A percentile compares a stretch with the other conserved stretches of the same genome.
Conservation (phyloP, 2,797 vertebrate genomes). For the Diglossa cyanea region DNA sequence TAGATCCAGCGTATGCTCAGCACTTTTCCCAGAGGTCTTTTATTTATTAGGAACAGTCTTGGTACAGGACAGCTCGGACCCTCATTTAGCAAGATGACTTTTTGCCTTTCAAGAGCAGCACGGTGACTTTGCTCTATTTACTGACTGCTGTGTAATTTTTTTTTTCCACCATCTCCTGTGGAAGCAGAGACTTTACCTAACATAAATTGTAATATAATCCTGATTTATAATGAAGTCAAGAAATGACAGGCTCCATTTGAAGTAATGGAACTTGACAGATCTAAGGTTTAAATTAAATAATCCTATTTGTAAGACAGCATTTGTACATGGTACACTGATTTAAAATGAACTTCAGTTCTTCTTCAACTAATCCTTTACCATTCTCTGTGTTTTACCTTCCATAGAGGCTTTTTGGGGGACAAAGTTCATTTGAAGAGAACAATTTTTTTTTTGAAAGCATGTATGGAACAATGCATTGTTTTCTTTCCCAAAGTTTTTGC, state of each 20-base stretch:
- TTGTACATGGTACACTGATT: slow-evolving; percentile 72
- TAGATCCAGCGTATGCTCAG: slow-evolving; percentile 90
- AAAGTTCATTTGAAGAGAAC: neutral
- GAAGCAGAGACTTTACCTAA: slow-evolving; percentile 71
- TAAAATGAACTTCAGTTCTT: slow-evolving; percentile 75
- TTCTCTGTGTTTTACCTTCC: slow-evolving; percentile 52
- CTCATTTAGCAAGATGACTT: slow-evolving; percentile 83
- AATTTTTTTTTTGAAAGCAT: neutral
- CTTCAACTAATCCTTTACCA: slow-evolving; percentile 5
- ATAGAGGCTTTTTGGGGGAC: neutral
- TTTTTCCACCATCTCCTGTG: slow-evolving; percentile 45
- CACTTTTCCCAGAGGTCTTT: slow-evolving; percentile 88
- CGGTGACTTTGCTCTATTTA: slow-evolving; percentile 80
- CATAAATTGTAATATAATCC: slow-evolving; percentile 74
- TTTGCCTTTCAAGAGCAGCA: slow-evolving; percentile 74
- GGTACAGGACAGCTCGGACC: slow-evolving; percentile 76
- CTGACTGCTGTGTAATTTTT: slow-evolving; percentile 75
- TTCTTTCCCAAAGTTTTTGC: neutral
- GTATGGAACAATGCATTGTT: neutral
- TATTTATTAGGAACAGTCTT: slow-evolving; percentile 85
- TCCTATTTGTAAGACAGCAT: slow-evolving; percentile 78
- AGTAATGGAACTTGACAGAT: slow-evolving; percentile 78
- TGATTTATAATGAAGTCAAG: slow-evolving; percentile 78
- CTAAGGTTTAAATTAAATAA: slow-evolving; percentile 82
- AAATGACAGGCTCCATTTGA: slow-evolving; percentile 74